Evolutionary conservation across 2,113 vertebrate genomes (phyloP), one percentile per base, ranked within the genome.

Genomic region (Ploceus nigricollis): DNA sequence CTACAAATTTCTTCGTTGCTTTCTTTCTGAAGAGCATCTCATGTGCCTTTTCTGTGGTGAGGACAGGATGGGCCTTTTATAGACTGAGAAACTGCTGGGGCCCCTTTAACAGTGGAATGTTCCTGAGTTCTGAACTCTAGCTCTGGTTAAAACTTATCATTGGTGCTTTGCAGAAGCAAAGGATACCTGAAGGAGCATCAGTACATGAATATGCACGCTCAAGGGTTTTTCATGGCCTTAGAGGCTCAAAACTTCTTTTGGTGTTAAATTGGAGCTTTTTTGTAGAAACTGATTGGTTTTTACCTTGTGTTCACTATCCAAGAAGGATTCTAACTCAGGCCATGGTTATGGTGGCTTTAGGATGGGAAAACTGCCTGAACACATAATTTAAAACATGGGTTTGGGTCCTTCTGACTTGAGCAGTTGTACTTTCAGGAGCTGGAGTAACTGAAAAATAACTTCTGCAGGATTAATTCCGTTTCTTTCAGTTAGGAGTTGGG

Each of bases 381-480:
- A 15, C 12, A 3, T 33, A 8, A 48, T 71, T 79, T 76, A 54
- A 77, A 88, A 30, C 9, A 3, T 27, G 21, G 4, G 2, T 40
- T 80, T 30, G 23, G 11, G 21, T 87, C 11, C 24, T 83, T 80
- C 58, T 70, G 30, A n/a, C 37, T 90, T 44, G 11, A 80, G 37
- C 39, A 48, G 17, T 57, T 22, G 5, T 50, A 17, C 11, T 35
- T 90, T 42, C 17, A 42, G 75, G 37, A 90, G 64, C 10, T 82
- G 58, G 25, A 48, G 39, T 56, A 50, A 33, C 63, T 80, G 65
- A 50, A 48, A 90, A 93, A 22, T 40, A 72, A 57, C 37, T 75
- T n/a, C 13, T 1, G 2, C 40, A 21, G 48, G 18, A 51, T 25
- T 30, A 51, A 35, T 56, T 71, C 2, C 0, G 0, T 70, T 84